phyloP scores from a whole-genome alignment of 2,797 vertebrate genomes.

The Oophaga sylvatica region DNA sequence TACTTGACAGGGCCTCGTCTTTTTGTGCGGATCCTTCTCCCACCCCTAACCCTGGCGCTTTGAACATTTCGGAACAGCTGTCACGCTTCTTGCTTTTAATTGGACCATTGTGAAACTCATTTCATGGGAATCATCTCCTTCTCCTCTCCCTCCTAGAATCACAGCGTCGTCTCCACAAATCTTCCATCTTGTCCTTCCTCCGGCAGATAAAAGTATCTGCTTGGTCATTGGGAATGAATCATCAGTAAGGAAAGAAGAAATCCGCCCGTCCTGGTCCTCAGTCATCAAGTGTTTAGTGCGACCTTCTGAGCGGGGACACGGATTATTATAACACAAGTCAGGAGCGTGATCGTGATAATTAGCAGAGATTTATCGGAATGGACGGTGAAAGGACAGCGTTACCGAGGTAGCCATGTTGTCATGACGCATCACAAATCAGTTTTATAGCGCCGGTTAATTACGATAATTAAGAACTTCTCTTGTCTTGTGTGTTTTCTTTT shows the following conservation, averaged over 20 bases:
- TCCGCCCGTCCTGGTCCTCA: slow-evolving; percentile 66
- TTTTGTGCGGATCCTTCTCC: slow-evolving; percentile 19
- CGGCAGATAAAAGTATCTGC: slow-evolving; percentile 36
- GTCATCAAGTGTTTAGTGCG: slow-evolving; percentile 86
- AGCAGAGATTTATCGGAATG: slow-evolving; percentile 90
- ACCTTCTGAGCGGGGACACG: slow-evolving; percentile 88
- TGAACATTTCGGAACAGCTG: slow-evolving; percentile 59
- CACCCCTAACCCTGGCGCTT: slow-evolving; percentile 33
- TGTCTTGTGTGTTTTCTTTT: slow-evolving; percentile 64
- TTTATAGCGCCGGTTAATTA: slow-evolving; percentile 87
- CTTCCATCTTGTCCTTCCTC: slow-evolving; percentile 41
- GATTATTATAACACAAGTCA: slow-evolving; percentile 89
- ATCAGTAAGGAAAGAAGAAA: slow-evolving; percentile 70
- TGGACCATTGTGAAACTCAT: slow-evolving; percentile 56
- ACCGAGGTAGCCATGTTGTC: slow-evolving; percentile 83
- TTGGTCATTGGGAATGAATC: slow-evolving; percentile 69
- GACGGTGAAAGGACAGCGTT: slow-evolving; percentile 86
- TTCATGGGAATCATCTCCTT: slow-evolving; percentile 16
- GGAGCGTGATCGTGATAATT: slow-evolving; percentile 92
- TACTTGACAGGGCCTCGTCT: slow-evolving; percentile 46
- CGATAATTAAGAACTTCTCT: slow-evolving; percentile 82
- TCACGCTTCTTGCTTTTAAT: slow-evolving; percentile 59
- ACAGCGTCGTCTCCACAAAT: slow-evolving; percentile 40
- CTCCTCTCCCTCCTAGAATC: slow-evolving; percentile 35
- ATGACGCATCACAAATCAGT: slow-evolving; percentile 83